Conservation (phyloP, 2,888 invertebrate species). For the Drosophila mettleri region DNA sequence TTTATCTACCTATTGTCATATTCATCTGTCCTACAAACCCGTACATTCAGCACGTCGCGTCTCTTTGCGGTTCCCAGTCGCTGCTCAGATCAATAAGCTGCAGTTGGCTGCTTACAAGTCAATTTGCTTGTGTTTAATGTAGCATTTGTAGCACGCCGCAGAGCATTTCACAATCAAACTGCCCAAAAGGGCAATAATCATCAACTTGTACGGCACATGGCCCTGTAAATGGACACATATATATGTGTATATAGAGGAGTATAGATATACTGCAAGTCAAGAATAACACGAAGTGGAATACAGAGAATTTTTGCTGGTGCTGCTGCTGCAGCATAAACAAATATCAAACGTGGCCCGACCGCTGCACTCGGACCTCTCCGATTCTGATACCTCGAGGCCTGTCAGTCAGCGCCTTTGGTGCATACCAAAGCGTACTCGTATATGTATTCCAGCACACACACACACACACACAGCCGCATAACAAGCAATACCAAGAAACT, state of each 20-base stretch:
- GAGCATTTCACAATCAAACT: constrained; percentile 46
- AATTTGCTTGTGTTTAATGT: constrained; percentile 31
- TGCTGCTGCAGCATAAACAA: constrained; percentile 50
- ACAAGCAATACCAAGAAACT: constrained; percentile 62
- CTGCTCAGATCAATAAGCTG: constrained; percentile 22
- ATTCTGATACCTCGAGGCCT: constrained; percentile 46
- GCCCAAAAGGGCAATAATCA: constrained; percentile 66
- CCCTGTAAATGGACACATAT: constrained; percentile 31
- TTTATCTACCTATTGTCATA: not conserved
- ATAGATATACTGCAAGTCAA: constrained; percentile 27
- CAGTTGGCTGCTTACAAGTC: constrained; percentile 33
- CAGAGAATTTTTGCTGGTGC: constrained; percentile 13
- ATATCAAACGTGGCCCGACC: constrained; percentile 61
- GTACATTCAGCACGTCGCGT: constrained; percentile 1
- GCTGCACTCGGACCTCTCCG: constrained; percentile 29
- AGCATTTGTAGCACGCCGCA: constrained; percentile 17
- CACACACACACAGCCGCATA: not conserved
- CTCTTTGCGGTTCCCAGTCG: constrained; percentile 9
- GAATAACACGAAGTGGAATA: constrained; percentile 29
- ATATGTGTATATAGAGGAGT: constrained; percentile 1
- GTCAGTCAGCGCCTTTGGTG: constrained; percentile 63
- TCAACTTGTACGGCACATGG: constrained; percentile 52
- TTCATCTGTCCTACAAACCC: not conserved
- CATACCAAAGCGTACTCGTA: constrained; percentile 64
- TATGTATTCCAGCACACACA: constrained; percentile 7